Percentiles rank a stretch among this genome's conserved stretches.
phyloP scores from a whole-genome alignment of 2,797 vertebrate genomes.

The Triplophysa yarkandensis region DNA sequence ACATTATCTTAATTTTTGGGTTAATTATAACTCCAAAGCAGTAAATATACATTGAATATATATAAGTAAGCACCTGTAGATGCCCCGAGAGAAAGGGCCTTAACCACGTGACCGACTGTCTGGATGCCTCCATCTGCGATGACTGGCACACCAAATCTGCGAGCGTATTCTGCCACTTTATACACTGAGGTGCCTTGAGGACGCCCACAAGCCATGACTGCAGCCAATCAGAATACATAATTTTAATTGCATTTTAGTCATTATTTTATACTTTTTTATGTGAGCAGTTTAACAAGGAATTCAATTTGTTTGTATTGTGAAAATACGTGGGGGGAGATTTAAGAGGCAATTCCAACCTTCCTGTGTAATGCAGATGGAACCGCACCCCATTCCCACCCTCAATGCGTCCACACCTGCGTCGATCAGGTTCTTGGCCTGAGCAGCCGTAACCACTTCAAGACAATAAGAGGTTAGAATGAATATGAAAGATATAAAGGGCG shows the following conservation, averaged over 20 bases:
- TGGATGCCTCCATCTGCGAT: slow-evolving; percentile 83
- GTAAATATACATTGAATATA: background rate
- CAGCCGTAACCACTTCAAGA: slow-evolving; percentile 86
- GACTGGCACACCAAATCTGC: slow-evolving; percentile 80
- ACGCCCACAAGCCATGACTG: slow-evolving; percentile 82
- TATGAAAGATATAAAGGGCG: background rate
- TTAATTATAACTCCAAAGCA: too few species aligned
- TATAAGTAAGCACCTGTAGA: slow-evolving; percentile 72
- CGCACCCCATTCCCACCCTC: slow-evolving; percentile 91
- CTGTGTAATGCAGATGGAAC: slow-evolving; percentile 93
- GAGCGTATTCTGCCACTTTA: slow-evolving; percentile 82
- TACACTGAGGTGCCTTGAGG: slow-evolving; percentile 83
- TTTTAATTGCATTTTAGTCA: background rate
- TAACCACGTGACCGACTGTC: slow-evolving; percentile 82
- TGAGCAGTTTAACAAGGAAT: too few species aligned
- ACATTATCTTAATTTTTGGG: too few species aligned
- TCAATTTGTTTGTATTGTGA: too few species aligned
- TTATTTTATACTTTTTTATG: too few species aligned
- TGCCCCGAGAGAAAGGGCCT: slow-evolving; percentile 80
- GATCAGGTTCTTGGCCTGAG: slow-evolving; percentile 91
- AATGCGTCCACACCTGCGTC: slow-evolving; percentile 89
- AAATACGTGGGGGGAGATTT: too few species aligned
- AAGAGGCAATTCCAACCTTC: slow-evolving; percentile 77
- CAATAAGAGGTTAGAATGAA: background rate
- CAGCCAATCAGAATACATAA: background rate